These are phyloP conservation scores for Pandion haliaetus DNA, from an alignment of 2,113 vertebrate species.

Conservation along the genomic window DNA sequence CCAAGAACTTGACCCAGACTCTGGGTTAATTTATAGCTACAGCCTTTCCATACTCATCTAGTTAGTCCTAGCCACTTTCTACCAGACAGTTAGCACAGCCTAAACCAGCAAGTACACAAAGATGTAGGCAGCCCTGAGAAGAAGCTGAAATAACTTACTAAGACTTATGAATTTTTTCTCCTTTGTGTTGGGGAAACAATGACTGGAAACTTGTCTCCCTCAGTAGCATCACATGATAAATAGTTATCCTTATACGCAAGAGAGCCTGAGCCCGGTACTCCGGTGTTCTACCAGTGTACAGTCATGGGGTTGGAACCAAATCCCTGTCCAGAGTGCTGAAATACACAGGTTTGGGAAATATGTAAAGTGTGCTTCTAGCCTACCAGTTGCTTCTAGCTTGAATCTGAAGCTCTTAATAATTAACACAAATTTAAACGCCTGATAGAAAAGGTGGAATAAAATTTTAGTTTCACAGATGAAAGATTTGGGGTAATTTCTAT, in stretches of 20 bases:
- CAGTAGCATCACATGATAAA: neutral
- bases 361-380: fast-evolving
- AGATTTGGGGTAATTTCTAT: neutral
- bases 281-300: fast-evolving
- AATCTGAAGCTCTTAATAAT: neutral
- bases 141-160: neutral
- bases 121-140: neutral
- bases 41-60: neutral
- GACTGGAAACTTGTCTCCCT: neutral
- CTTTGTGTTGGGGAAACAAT: neutral
- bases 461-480: neutral
- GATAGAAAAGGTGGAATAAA: neutral
- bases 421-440: neutral
- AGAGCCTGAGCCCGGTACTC: fast-evolving
- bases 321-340: slow-evolving; percentile 28
- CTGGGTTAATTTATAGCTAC: neutral
- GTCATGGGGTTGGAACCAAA: fast-evolving
- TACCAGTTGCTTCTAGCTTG: neutral
- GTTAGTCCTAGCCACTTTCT: neutral
- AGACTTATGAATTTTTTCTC: neutral
- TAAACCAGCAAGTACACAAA: neutral
- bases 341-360: fast-evolving
- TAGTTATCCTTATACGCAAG: neutral
- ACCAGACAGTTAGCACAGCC: neutral
- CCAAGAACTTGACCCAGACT: neutral